A percentile compares a stretch with the other conserved stretches of the same genome.
These are phyloP conservation scores for Aramus guarauna DNA, from an alignment of 2,113 vertebrate species.

Conservation along the genomic window DNA sequence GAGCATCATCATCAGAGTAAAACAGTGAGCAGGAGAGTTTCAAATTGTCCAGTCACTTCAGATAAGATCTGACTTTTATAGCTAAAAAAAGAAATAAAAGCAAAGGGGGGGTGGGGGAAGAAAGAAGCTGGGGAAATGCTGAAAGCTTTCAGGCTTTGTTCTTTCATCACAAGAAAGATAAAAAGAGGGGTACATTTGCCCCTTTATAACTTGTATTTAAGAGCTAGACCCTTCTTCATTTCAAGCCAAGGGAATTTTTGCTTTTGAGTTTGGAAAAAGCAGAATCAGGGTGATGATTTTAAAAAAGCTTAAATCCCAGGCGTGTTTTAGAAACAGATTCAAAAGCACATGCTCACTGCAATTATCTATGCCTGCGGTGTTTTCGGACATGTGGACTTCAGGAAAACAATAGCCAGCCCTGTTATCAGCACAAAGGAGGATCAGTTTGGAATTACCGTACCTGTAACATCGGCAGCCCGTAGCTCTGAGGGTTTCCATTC, in stretches of 20 bases:
- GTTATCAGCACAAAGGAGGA: constrained; percentile 66
- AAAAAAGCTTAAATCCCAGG: constrained; percentile 48
- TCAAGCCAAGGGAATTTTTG: constrained; percentile 4
- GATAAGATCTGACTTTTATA: neutral
- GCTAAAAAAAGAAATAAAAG: neutral
- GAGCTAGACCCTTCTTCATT: neutral
- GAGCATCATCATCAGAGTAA: neutral
- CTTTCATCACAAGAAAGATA: neutral
- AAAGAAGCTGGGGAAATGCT: neutral
- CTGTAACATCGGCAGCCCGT: constrained; percentile 2
- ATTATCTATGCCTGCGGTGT: constrained; percentile 39
- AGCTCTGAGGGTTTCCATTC: constrained; percentile 19
- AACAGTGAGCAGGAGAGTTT: neutral
- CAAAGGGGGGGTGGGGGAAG: neutral
- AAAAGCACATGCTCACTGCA: constrained; percentile 48
- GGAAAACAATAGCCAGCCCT: constrained; percentile 54
- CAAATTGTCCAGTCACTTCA: neutral
- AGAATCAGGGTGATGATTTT: constrained; percentile 31
- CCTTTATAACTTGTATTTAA: neutral
- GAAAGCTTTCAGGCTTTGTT: constrained; percentile 24
- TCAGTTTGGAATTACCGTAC: constrained; percentile 62
- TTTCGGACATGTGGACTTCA: constrained; percentile 54
- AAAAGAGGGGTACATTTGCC: neutral
- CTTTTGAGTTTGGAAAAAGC: constrained; percentile 25
- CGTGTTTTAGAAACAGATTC: constrained; percentile 40